Evolutionary conservation across 2,888 invertebrate genomes (phyloP).

Genomic region (Drosophila picticornis): DNA sequence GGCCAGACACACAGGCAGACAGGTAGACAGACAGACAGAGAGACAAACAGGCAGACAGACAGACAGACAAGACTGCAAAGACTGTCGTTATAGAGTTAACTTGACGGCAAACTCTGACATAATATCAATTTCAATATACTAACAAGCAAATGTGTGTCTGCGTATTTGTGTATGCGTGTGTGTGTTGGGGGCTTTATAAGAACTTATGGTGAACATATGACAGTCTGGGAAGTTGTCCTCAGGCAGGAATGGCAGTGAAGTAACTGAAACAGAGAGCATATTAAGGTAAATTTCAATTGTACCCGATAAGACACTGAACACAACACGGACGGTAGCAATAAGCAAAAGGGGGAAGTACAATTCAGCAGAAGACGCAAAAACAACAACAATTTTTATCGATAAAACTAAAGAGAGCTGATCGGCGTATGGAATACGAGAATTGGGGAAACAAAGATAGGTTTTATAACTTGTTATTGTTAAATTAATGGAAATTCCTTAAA

Average conservation of each 20-base stretch:
- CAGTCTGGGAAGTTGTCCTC: constrained; percentile 10
- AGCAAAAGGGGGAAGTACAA: background rate
- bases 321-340: constrained; percentile 7
- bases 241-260: background rate
- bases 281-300: constrained; percentile 67
- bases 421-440: background rate
- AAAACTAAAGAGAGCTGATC: background rate
- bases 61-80: constrained; percentile 16
- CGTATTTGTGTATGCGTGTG: background rate
- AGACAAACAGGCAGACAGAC: constrained; percentile 10
- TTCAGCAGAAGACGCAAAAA: background rate
- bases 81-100: constrained; percentile 48
- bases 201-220: constrained; percentile 36
- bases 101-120: constrained; percentile 56
- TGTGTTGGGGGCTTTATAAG: constrained; percentile 19
- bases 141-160: constrained; percentile 67
- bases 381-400: background rate
- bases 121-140: constrained; percentile 79
- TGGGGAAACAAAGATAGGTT: background rate
- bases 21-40: constrained; percentile 1
- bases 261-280: constrained; percentile 31
- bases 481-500: background rate
- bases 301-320: constrained; percentile 16
- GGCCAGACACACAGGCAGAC: constrained; percentile 1
- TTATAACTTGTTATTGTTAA: background rate